These are phyloP conservation scores for Hermodice carunculata DNA, from an alignment of 2,888 invertebrate species.

Conservation along the genomic window DNA sequence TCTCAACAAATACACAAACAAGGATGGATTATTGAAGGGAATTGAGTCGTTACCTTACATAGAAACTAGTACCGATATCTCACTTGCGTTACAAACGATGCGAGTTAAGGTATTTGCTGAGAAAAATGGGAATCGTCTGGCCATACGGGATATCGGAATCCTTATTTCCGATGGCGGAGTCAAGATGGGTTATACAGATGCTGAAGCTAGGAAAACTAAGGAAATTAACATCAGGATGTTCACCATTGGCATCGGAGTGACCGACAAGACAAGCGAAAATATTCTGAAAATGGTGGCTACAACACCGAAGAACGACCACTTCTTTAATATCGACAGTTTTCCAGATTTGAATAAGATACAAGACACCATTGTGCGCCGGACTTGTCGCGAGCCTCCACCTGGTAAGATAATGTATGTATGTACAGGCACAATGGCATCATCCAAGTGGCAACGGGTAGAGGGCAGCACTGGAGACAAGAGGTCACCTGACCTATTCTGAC, in stretches of 20 bases:
- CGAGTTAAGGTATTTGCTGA: constrained; percentile 10
- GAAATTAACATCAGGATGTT: constrained; percentile 48
- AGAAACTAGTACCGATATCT: constrained; percentile 28
- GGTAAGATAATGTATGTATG: constrained; percentile 20
- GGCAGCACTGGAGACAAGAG: no score
- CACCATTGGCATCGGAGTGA: constrained; percentile 52
- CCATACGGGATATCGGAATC: constrained; percentile 39
- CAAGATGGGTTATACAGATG: constrained; percentile 7
- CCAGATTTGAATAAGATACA: constrained; percentile 48
- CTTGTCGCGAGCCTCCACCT: constrained; percentile 38
- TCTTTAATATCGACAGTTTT: constrained; percentile 56
- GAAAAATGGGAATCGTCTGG: constrained; percentile 21
- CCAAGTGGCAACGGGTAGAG: no score
- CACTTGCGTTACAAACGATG: constrained; percentile 11
- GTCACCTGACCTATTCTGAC: no score
- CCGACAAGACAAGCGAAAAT: constrained; percentile 36
- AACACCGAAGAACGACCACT: constrained; percentile 55
- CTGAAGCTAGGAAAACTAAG: constrained; percentile 50
- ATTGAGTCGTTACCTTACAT: no score
- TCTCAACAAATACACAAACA: constrained; percentile 20
- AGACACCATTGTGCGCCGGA: constrained; percentile 34
- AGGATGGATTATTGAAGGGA: no score
- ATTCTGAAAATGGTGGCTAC: constrained; percentile 45
- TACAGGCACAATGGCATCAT: neutral
- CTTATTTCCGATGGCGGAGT: constrained; percentile 37